Conservation (phyloP, 2,797 vertebrate genomes). For the Hyperoplus immaculatus region DNA sequence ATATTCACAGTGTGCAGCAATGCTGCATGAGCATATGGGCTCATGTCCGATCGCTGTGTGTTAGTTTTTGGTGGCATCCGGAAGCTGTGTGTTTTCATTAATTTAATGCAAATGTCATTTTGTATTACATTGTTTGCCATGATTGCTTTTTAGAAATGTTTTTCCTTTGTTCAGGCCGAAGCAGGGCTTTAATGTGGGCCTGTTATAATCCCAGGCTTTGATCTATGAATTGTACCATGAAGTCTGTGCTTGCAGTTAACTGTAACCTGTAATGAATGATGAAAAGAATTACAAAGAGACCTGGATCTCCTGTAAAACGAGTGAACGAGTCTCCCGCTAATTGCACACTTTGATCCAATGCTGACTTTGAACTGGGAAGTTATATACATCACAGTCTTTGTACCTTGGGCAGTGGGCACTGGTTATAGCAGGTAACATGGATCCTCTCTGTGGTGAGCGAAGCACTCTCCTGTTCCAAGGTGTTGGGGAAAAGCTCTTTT, state of each 20-base stretch:
- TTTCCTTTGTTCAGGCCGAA: not conserved
- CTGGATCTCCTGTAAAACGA: slow-evolving; percentile 20
- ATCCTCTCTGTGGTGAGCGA: not conserved
- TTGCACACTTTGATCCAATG: slow-evolving; percentile 51
- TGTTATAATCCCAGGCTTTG: slow-evolving; percentile 32
- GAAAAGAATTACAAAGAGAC: slow-evolving; percentile 41
- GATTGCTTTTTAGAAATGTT: not conserved
- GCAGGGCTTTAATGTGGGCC: not conserved
- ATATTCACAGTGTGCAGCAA: not conserved
- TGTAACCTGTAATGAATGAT: slow-evolving; percentile 42
- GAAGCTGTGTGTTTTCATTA: not conserved
- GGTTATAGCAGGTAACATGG: not conserved
- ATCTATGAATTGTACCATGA: slow-evolving; percentile 21
- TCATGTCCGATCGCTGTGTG: not conserved
- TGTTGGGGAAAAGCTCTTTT: slow-evolving; percentile 22
- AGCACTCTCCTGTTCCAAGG: not conserved
- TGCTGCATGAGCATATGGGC: not conserved
- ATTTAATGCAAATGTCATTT: not conserved
- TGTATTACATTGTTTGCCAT: not conserved
- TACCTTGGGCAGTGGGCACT: not conserved
- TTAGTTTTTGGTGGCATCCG: not conserved
- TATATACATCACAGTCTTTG: slow-evolving; percentile 5
- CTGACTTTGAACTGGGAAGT: slow-evolving; percentile 41
- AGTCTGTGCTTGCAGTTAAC: slow-evolving; percentile 29
- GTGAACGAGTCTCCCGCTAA: slow-evolving; percentile 33